Base-by-base conservation (phyloP, 2,113 vertebrate species). In the Aphyosemion australe region DNA sequence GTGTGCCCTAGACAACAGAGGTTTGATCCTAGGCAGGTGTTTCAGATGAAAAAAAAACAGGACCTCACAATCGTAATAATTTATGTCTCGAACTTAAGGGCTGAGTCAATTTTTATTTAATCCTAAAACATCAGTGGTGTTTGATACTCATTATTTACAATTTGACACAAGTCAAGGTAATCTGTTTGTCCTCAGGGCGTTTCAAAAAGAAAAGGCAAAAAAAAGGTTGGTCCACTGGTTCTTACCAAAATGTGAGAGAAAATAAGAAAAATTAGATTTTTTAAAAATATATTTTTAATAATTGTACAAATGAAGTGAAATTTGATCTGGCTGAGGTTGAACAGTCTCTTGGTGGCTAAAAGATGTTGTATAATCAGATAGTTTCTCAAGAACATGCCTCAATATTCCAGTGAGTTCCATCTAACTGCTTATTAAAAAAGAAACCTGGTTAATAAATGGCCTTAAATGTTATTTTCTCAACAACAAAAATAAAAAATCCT, bases 101-200 rank as follows among this genome's bases (percentile, higher is more conserved):
- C n/a, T n/a, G n/a, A n/a, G n/a, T n/a, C n/a, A n/a, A n/a, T n/a
- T n/a, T n/a, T n/a, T n/a, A n/a, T n/a, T n/a, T n/a, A 69, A 60
- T 72, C 46, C 71, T 65, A 63, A n/a, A 82, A 86, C 83, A 80
- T 89, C 79, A 55, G 58, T 16, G 15, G 43, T 31, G 70, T 86
- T 49, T 82, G 74, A 80, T 72, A 72, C 79, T 63, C 54, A 18
- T 52, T 61, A 54, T 54, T 76, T 34, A 59, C 59, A 34, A 75
- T 74, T 78, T 64, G 65, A 52, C 68, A 76, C 56, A 66, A 69
- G 69, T 41, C 14, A 32, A 76, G 84, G 84, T 79, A 50, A 82
- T 85, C 80, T 85, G 85, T 84, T 74, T 81, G 83, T 76, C 76
- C 50, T 45, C 46, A 11, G 79, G 78, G 34, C 14, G 18, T 56